phyloP scores from a whole-genome alignment of 2,113 vertebrate species.

The Caranx ignobilis region DNA sequence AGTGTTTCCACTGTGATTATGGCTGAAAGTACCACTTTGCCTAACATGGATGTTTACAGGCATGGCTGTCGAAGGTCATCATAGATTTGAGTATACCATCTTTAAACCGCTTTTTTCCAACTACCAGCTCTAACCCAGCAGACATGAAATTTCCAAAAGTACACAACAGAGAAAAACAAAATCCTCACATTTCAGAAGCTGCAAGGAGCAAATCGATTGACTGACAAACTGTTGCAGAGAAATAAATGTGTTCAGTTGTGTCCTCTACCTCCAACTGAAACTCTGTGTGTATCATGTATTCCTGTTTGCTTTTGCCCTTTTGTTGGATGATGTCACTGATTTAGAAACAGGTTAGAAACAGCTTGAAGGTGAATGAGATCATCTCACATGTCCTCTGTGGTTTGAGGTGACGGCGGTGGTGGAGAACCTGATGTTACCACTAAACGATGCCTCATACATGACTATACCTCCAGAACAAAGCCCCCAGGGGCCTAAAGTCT shows the following conservation, averaged over 20 bases:
- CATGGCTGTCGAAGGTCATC: no score
- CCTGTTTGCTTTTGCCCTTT: not conserved
- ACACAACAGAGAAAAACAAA: not conserved
- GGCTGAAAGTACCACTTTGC: no score
- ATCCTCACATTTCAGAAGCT: slow-evolving; percentile 9
- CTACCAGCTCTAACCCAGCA: not conserved
- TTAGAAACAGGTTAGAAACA: slow-evolving; percentile 3
- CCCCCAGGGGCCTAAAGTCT: slow-evolving; percentile 24
- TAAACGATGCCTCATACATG: slow-evolving; percentile 49
- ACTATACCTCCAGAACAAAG: slow-evolving; percentile 53
- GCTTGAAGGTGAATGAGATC: slow-evolving; percentile 40
- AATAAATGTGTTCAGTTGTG: not conserved
- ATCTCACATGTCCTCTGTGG: slow-evolving; percentile 27
- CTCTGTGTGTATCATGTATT: not conserved
- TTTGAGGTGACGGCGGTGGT: slow-evolving; percentile 2
- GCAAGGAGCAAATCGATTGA: not conserved
- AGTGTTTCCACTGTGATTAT: no score
- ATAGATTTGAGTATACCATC: not conserved
- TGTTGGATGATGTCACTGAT: slow-evolving; percentile 19
- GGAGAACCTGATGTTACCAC: slow-evolving; percentile 32
- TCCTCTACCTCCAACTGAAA: not conserved
- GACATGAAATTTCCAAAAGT: not conserved
- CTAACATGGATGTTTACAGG: not conserved
- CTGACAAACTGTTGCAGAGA: not conserved
- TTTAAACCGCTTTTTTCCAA: not conserved